Conservation (phyloP, 53 echinoderm and acorn worm genomes). For the Astropecten irregularis region DNA sequence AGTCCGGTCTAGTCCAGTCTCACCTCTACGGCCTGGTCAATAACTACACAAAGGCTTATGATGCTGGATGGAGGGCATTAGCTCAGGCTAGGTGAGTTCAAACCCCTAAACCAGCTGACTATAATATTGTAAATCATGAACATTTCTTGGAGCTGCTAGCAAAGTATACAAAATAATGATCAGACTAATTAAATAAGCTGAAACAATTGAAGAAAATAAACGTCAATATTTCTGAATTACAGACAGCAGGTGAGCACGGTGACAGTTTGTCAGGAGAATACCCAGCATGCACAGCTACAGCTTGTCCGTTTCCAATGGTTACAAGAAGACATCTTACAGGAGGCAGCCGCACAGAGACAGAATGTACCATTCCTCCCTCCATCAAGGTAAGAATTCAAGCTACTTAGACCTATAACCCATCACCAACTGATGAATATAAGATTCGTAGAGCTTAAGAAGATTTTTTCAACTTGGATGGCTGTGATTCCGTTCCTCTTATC, state of each 20-base stretch:
- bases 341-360: constrained; percentile 64
- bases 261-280: constrained; percentile 47
- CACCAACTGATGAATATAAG: too few species aligned
- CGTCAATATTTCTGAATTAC: too few species aligned
- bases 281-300: constrained; percentile 75
- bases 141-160: too few species aligned
- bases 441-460: background rate
- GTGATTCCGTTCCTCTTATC: too few species aligned
- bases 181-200: too few species aligned
- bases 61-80: constrained; percentile 65
- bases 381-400: constrained; percentile 58
- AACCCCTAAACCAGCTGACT: background rate
- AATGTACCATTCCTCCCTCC: constrained; percentile 74
- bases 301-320: constrained; percentile 89
- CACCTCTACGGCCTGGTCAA: constrained; percentile 60
- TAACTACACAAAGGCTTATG: constrained; percentile 62
- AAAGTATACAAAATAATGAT: too few species aligned
- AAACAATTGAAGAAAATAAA: too few species aligned
- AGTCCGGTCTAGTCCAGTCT: constrained; percentile 57
- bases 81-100: constrained; percentile 74
- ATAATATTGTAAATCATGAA: too few species aligned
- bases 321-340: constrained; percentile 84
- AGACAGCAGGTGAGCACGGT: constrained; percentile 64
- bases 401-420: too few species aligned
- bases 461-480: background rate